Evolutionary conservation across 2,888 invertebrate species (phyloP).

Genomic region (Scaptomyza tumidula): DNA sequence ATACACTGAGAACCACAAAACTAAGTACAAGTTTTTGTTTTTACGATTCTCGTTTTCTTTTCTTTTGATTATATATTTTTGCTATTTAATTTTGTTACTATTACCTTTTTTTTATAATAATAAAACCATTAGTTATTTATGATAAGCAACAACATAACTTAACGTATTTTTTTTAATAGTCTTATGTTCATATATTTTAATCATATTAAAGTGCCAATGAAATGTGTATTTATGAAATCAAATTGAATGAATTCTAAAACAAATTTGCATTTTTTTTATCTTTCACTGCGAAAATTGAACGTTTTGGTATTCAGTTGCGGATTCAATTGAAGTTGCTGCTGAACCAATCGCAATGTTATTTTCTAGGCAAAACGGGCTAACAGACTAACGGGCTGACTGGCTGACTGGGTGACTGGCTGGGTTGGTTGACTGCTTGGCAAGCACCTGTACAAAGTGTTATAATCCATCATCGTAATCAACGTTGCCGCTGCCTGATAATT

Average conservation of each 20-base stretch:
- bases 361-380: slow-evolving; percentile 22
- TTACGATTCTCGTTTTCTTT: too few species aligned
- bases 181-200: neutral
- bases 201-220: neutral
- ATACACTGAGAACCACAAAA: slow-evolving; percentile 3
- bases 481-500: slow-evolving; percentile 69
- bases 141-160: too few species aligned
- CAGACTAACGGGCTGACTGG: neutral
- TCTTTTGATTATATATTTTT: too few species aligned
- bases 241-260: neutral
- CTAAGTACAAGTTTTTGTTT: too few species aligned
- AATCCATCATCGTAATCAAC: slow-evolving; percentile 79
- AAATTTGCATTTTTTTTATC: neutral
- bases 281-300: slow-evolving; percentile 29
- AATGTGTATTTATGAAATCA: neutral
- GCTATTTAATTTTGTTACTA: too few species aligned
- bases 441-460: slow-evolving; percentile 72
- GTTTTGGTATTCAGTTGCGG: slow-evolving; percentile 16
- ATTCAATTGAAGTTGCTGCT: slow-evolving; percentile 31
- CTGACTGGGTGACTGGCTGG: slow-evolving; percentile 4
- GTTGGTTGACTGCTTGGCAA: slow-evolving; percentile 8
- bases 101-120: too few species aligned
- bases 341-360: slow-evolving; percentile 14
- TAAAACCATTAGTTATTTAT: too few species aligned
- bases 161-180: neutral